Percentiles rank a stretch among this genome's conserved stretches.
Evolutionary conservation across 2,113 vertebrate genomes (phyloP).

Genomic region (Podarcis raffonei): DNA sequence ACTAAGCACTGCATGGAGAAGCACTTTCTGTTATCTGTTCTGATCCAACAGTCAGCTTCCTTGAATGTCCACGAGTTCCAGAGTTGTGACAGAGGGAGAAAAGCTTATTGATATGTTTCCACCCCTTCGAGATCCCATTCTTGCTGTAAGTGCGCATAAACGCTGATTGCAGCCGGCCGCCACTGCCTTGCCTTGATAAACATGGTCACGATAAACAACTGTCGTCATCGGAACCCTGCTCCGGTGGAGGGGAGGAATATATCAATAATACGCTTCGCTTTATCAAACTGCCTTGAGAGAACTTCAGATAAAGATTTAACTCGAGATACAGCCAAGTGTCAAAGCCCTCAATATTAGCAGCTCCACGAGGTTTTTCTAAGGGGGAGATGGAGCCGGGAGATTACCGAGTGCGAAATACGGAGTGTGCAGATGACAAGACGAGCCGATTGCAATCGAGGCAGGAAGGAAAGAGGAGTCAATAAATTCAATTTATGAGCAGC

Average conservation of each 20-base stretch:
- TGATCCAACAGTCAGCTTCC: too few relatives aligned
- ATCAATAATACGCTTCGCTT: constrained; percentile 58
- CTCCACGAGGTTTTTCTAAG: constrained; percentile 43
- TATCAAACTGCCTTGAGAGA: constrained; percentile 35
- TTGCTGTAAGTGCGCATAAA: background rate
- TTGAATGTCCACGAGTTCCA: too few relatives aligned
- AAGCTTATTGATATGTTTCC: too few relatives aligned
- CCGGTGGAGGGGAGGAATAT: constrained; percentile 40
- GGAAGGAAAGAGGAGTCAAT: constrained; percentile 66
- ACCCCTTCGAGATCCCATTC: background rate
- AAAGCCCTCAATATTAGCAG: constrained; percentile 56
- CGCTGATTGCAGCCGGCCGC: background rate
- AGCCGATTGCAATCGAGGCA: constrained; percentile 63
- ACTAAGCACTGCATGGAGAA: too few relatives aligned
- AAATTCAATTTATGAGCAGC: constrained; percentile 71
- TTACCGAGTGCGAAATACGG: constrained; percentile 52
- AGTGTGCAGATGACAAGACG: constrained; percentile 55
- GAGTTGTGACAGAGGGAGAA: too few relatives aligned
- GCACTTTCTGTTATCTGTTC: too few relatives aligned
- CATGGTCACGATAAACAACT: constrained; percentile 44
- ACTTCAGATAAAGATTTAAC: constrained; percentile 43
- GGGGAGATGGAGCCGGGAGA: constrained; percentile 66
- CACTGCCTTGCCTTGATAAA: too few relatives aligned
- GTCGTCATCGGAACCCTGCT: constrained; percentile 23
- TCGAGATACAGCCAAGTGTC: constrained; percentile 28